Conservation (phyloP, 2,888 invertebrate genomes). For the Cyclophora albipunctata region DNA sequence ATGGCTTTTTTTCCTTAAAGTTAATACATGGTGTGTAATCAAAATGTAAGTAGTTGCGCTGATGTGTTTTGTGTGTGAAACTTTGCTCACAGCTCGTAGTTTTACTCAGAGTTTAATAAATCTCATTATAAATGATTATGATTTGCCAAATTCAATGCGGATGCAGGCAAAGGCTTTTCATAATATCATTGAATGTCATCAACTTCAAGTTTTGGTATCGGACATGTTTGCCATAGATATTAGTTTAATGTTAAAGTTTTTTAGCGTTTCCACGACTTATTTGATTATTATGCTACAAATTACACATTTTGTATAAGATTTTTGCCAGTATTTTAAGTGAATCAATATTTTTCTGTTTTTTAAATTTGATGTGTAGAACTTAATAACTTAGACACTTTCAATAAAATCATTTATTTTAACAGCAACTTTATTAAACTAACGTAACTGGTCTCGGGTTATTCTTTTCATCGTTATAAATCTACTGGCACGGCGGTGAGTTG, state of each 20-base stretch:
- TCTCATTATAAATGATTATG: conserved; percentile 47
- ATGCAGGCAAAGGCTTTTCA: conserved; percentile 47
- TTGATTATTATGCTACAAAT: conserved; percentile 51
- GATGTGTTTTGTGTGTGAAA: no score
- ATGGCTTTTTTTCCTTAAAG: no score
- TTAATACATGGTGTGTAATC: no score
- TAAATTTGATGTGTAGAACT: no score
- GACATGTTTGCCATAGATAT: conserved; percentile 50
- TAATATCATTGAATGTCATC: conserved; percentile 13
- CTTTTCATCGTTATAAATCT: conserved; percentile 1
- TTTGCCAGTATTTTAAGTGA: no score
- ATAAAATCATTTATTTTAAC: no score
- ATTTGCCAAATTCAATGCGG: conserved; percentile 36
- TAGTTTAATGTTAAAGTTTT: conserved; percentile 45
- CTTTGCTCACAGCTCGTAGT: no score
- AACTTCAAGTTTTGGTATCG: conserved; percentile 32
- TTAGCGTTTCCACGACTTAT: conserved; percentile 49
- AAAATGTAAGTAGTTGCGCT: no score
- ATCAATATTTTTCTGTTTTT: no score
- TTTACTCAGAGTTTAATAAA: conserved; percentile 24
- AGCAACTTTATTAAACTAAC: not conserved
- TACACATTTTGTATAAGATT: conserved; percentile 35
- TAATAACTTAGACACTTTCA: no score
- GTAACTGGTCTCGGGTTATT: not conserved
- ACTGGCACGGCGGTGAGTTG: conserved; percentile 17